These are phyloP conservation scores for Drosophila niveifrons DNA, from an alignment of 2,888 invertebrate genomes.

Conservation along the genomic window DNA sequence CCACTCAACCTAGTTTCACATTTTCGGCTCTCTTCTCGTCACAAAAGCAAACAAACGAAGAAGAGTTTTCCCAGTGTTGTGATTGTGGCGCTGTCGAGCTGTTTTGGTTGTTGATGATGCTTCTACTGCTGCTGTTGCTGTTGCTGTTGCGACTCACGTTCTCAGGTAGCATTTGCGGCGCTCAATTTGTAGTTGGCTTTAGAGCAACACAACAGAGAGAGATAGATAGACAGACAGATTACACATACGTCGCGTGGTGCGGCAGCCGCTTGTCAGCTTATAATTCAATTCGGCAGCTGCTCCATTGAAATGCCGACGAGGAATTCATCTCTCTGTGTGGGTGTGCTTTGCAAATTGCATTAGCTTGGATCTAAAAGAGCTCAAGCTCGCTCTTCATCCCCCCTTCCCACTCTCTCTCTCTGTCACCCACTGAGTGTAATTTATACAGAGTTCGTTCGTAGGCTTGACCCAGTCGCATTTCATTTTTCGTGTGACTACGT, in stretches of 20 bases:
- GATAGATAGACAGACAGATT: constrained; percentile 34
- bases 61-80: constrained; percentile 21
- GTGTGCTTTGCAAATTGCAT: constrained; percentile 69
- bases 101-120: neutral
- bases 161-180: constrained; percentile 66
- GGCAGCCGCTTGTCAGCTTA: constrained; percentile 57
- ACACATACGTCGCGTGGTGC: constrained; percentile 57
- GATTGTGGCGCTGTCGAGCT: neutral
- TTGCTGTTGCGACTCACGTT: constrained; percentile 40
- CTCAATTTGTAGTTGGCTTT: constrained; percentile 71
- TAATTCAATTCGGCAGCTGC: constrained; percentile 61
- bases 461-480: constrained; percentile 41
- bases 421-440: constrained; percentile 34
- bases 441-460: constrained; percentile 45
- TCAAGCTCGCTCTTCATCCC: neutral
- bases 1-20: constrained; percentile 77
- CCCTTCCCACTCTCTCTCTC: neutral
- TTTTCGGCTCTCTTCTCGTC: constrained; percentile 44
- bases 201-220: neutral
- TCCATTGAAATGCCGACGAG: constrained; percentile 40
- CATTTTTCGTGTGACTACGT: constrained; percentile 12
- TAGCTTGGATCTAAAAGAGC: constrained; percentile 44
- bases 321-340: constrained; percentile 26
- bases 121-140: constrained; percentile 7
- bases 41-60: constrained; percentile 51